Evolutionary conservation across 64 coral and sea anemone genomes (phyloP).

Genomic region (Montipora cactus): DNA sequence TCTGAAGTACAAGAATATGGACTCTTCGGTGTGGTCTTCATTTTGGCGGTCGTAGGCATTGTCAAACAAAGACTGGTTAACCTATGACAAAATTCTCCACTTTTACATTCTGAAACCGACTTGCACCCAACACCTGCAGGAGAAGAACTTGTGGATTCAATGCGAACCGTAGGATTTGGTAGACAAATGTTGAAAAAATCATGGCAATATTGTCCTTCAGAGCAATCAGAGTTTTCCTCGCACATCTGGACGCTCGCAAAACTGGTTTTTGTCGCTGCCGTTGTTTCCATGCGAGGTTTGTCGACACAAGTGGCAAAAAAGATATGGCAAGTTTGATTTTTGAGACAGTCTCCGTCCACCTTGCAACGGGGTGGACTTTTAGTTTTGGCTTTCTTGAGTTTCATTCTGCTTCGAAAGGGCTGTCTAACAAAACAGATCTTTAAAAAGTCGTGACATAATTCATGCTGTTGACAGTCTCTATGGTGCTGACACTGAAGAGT

Average conservation of each 20-base stretch:
- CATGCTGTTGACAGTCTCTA: neutral
- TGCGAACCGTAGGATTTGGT: slow-evolving; percentile 8
- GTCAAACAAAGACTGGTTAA: slow-evolving; percentile 27
- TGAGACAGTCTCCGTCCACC: neutral
- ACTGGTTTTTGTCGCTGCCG: neutral
- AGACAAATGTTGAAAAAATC: slow-evolving; percentile 36
- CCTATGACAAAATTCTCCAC: slow-evolving; percentile 39
- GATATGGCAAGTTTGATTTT: slow-evolving; percentile 35
- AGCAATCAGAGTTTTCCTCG: neutral
- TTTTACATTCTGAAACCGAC: slow-evolving; percentile 1
- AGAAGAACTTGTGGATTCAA: slow-evolving; percentile 16
- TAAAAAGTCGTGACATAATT: neutral
- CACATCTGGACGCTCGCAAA: neutral
- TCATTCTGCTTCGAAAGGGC: neutral
- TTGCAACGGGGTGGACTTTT: neutral
- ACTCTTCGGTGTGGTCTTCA: neutral
- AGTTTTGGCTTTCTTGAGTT: neutral
- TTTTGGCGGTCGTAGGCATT: neutral
- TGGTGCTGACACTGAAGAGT: neutral
- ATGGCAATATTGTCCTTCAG: slow-evolving; percentile 40
- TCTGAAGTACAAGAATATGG: slow-evolving; percentile 26
- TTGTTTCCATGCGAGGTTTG: neutral
- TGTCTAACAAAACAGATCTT: slow-evolving; percentile 31
- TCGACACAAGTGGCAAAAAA: slow-evolving; percentile 35
- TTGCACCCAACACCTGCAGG: neutral